Base-by-base conservation (phyloP, 1,140 invertebrate genomes). In the Hycleus cichorii region DNA sequence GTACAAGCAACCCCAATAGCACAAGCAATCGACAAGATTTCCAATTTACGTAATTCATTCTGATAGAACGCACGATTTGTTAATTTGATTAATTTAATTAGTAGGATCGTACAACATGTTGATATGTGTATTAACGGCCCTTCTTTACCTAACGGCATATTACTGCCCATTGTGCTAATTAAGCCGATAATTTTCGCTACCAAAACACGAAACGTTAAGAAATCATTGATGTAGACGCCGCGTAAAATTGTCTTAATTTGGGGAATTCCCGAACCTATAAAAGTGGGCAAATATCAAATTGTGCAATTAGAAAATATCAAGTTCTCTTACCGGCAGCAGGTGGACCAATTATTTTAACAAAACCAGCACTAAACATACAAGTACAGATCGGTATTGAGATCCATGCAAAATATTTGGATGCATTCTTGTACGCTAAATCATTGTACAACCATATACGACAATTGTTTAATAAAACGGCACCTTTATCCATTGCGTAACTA, bases 181-280 rank as follows among this genome's bases (percentile, higher is more conserved):
- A 99, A 80, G 26, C 95, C 95, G 53, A 98, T 85, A 32, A 95
- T 83, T 81, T 99, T 99, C 11, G 95, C 91, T 45, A 98, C 80
- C 32, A 98, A 77, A 2, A 95, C 97, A 64, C 89, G 83, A 68
- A 96, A 93, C 38, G 95, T 97, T 47, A 98, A 78, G 74, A 96
- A 98, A 74, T 98, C 95, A 77, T 98, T 97, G 9, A 99, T 77
- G 18, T 93, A 88, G 0, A 98, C 95, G 51, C 96, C 96, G 64
- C 95, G 80, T 6, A 99, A 80, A 58, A 98, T 97, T 2, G 95
- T 98, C 78, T 98, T 98, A 92, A 98, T 97, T 78, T 99, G 95
- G 38, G 96, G 96, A 68, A 98, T 98, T 49, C 96, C 96, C 44
- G 95, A 97, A 65, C 96, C 93, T 92, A 63, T 18, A 18, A 18